Conservation (phyloP, 2,113 vertebrate genomes). For the Takifugu flavidus region DNA sequence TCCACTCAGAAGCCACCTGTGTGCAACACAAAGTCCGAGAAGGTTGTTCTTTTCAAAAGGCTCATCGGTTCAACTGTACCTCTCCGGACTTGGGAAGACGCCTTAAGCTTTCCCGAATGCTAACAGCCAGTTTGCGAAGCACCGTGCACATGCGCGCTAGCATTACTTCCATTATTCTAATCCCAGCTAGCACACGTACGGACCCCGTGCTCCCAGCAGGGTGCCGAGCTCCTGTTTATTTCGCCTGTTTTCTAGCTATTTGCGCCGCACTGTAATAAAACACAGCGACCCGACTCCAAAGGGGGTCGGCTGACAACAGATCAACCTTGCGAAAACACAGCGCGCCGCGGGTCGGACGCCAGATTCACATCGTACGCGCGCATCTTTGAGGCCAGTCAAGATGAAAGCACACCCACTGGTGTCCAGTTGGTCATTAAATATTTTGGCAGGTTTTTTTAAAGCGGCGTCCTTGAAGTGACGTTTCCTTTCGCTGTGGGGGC, state of each 20-base stretch:
- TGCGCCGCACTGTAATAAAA: conserved; percentile 55
- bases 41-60: too few relatives aligned
- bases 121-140: neutral
- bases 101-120: too few relatives aligned
- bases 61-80: too few relatives aligned
- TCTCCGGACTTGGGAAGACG: too few relatives aligned
- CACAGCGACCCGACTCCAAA: conserved; percentile 50
- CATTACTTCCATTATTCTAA: conserved; percentile 18
- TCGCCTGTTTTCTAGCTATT: conserved; percentile 34
- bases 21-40: too few relatives aligned
- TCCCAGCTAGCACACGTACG: neutral
- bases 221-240: conserved; percentile 43
- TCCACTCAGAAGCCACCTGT: too few relatives aligned
- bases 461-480: conserved; percentile 1
- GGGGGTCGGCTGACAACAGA: conserved; percentile 60
- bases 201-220: conserved; percentile 45
- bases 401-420: conserved; percentile 23
- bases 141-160: neutral
- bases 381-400: conserved; percentile 10
- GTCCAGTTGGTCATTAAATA: conserved; percentile 13
- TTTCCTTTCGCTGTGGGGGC: neutral
- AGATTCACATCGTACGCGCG: conserved; percentile 24
- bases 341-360: conserved; percentile 25
- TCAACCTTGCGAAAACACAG: conserved; percentile 13
- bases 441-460: conserved; percentile 12